Conservation (phyloP, 2,888 invertebrate genomes). For the Punctoribates punctum region DNA sequence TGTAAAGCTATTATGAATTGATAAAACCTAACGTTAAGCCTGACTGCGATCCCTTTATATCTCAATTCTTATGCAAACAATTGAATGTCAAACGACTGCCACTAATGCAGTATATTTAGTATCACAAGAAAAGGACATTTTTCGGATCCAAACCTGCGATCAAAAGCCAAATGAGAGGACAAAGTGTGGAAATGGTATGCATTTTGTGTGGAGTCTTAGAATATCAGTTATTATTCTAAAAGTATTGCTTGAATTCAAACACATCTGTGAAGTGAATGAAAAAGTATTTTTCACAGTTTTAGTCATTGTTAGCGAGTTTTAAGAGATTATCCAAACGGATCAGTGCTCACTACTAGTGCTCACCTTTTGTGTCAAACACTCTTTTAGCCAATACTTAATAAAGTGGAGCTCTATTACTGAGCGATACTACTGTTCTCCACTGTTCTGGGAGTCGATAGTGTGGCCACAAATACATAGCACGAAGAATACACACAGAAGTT, state of each 20-base stretch:
- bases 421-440: background rate
- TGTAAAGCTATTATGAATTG: constrained; percentile 18
- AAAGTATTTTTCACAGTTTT: constrained; percentile 12
- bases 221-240: background rate
- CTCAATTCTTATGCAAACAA: constrained; percentile 8
- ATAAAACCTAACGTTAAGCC: constrained; percentile 16
- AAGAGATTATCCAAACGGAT: constrained; percentile 37
- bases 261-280: constrained; percentile 23
- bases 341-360: constrained; percentile 15
- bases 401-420: background rate
- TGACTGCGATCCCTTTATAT: background rate
- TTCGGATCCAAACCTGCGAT: background rate
- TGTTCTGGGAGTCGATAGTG: constrained; percentile 20
- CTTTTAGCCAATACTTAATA: constrained; percentile 36
- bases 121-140: background rate
- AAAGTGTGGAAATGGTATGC: background rate
- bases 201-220: background rate
- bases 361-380: constrained; percentile 21
- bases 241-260: background rate
- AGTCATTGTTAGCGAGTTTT: background rate
- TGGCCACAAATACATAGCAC: constrained; percentile 35
- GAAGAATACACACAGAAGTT: constrained; percentile 24
- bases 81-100: constrained; percentile 3
- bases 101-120: constrained; percentile 4
- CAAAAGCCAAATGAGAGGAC: constrained; percentile 14